Percentiles rank a stretch among this genome's conserved stretches.
Evolutionary conservation across 2,888 invertebrate species (phyloP).

Genomic region (Chrysomela aeneicollis): DNA sequence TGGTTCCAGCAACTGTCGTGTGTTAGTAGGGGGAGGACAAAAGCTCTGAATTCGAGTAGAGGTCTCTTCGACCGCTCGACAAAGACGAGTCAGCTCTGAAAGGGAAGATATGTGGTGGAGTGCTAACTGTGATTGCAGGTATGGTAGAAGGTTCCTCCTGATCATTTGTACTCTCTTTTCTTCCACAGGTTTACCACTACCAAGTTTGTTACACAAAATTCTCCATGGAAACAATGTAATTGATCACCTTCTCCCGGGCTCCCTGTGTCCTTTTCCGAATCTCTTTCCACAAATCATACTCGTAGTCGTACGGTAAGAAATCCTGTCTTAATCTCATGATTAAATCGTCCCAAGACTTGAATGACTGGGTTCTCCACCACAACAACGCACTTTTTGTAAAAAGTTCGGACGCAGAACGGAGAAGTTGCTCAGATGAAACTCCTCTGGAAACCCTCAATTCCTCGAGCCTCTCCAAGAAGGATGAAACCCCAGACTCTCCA

Average conservation of each 20-base stretch:
- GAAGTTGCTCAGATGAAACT: too few relatives aligned
- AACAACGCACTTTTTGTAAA: too few relatives aligned
- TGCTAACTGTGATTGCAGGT: constrained; percentile 14
- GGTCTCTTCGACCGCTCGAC: constrained; percentile 23
- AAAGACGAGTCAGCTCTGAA: not conserved
- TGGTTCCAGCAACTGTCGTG: constrained; percentile 17
- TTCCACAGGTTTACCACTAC: not conserved
- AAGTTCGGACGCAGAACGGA: too few relatives aligned
- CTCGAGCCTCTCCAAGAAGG: too few relatives aligned
- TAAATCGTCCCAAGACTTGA: constrained; percentile 20
- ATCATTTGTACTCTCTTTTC: constrained; percentile 20
- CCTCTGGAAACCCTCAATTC: too few relatives aligned
- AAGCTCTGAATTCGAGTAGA: constrained; percentile 12
- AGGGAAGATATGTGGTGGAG: not conserved
- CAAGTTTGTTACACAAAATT: constrained; percentile 16
- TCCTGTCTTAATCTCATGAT: constrained; percentile 9
- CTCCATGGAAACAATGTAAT: constrained; percentile 26
- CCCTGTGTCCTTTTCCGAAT: too few relatives aligned
- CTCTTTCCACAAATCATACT: constrained; percentile 25
- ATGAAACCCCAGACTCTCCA: too few relatives aligned
- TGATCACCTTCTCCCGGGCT: constrained; percentile 11
- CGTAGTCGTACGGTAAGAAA: constrained; percentile 23
- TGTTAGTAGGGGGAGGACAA: constrained; percentile 20
- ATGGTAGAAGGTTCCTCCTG: constrained; percentile 20
- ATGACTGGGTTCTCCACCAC: not conserved